Evolutionary conservation across 2,888 invertebrate genomes (phyloP), one percentile per base, ranked within the genome.

Genomic region (Cephonodes hylas): DNA sequence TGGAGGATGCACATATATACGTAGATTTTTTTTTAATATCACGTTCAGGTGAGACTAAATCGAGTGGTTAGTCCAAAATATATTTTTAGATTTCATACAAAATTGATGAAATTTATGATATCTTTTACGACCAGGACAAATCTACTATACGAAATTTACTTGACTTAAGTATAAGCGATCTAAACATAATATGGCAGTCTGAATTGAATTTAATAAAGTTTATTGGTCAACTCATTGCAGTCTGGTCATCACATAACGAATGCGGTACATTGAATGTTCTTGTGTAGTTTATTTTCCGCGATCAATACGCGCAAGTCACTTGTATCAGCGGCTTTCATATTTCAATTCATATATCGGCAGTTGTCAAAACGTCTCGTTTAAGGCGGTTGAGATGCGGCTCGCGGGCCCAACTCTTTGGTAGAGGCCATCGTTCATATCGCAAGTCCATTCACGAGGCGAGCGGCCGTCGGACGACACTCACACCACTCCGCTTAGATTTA

Each of bases 311-410:
- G 65, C 67, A 64, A 75, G 77, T 81, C 81, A 80, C 63, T 72
- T 71, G 72, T 76, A 76, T 79, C 80, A 77, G 75, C 68, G 73
- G 77, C 76, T 81, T 83, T 84, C 85, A 91, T 91, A 91, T 87
- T 86, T 91, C 89, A 91, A 87, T 87, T 85, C 82, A 79, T 74
- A 82, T 86, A 89, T 88, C 85, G 82, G 78, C 68, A 79, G 84
- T 85, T 90, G 91, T 91, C 91, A 89, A 88, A 86, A 86, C 79
- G 85, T 84, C 80, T 75, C 76, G 82, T 83, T 80, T 80, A 80
- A 80, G 75, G 76, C 74, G 64, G 74, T 66, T 73, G 86, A 86
- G 80, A 83, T 76, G 83, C 79, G 76, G 77, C 76, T 77, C 73
- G 75, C 74, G 74, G 76, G 71, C 74, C 69, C 65, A 68, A 74